These are phyloP conservation scores for Lumbricus terrestris DNA, from an alignment of 2,888 invertebrate species.

Conservation along the genomic window DNA sequence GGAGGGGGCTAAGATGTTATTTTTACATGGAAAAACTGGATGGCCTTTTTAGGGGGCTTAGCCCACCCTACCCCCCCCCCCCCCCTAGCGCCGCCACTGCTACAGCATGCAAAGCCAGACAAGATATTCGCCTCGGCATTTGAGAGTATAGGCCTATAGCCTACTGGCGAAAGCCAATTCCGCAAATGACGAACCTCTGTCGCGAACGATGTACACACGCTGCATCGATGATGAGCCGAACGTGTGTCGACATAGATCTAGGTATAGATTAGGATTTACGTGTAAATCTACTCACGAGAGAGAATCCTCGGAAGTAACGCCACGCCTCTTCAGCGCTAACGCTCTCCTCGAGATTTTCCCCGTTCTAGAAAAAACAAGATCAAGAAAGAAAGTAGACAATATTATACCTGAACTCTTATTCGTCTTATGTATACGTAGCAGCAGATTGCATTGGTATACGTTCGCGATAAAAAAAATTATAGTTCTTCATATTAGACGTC, in stretches of 20 bases:
- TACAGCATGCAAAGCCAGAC: no score
- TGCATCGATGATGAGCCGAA: no score
- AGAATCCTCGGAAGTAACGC: neutral
- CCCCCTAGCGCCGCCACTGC: no score
- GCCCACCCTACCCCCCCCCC: no score
- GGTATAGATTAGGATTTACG: no score
- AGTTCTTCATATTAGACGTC: neutral
- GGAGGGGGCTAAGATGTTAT: no score
- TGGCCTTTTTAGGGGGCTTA: no score
- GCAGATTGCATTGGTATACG: neutral
- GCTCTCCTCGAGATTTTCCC: neutral
- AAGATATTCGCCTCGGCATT: no score
- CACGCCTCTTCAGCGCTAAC: neutral
- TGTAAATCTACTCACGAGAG: neutral
- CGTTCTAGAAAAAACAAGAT: neutral
- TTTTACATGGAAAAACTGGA: no score
- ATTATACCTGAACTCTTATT: no score
- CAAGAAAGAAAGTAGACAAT: neutral
- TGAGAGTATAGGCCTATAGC: neutral
- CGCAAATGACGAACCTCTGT: neutral
- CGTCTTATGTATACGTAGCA: no score
- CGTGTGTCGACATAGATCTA: neutral
- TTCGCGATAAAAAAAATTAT: neutral
- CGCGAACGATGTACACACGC: neutral
- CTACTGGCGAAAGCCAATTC: neutral